Evolutionary conservation across 2,888 invertebrate genomes (phyloP).

Genomic region (Drosophila borealis): DNA sequence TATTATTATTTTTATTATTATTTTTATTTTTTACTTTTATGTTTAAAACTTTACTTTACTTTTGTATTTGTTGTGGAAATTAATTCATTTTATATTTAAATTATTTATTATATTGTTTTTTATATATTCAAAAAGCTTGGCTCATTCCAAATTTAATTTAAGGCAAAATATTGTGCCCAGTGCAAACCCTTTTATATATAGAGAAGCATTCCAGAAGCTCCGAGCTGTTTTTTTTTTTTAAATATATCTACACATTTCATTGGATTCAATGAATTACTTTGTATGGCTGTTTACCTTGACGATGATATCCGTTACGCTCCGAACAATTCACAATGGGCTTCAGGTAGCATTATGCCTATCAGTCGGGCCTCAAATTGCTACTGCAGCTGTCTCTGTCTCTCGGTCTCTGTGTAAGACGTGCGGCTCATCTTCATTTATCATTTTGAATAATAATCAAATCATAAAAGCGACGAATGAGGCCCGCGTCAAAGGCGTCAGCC

Average conservation of each 20-base stretch:
- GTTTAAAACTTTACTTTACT: too few species aligned
- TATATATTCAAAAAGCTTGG: too few species aligned
- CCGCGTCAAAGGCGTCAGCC: constrained; percentile 61
- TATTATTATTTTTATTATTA: too few species aligned
- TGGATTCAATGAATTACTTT: neutral
- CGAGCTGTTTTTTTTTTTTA: neutral
- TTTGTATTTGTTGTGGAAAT: neutral
- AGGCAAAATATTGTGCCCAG: too few species aligned
- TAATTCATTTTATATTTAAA: too few species aligned
- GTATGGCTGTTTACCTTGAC: constrained; percentile 5
- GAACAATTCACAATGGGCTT: constrained; percentile 16
- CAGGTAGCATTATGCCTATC: constrained; percentile 65
- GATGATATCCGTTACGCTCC: constrained; percentile 34
- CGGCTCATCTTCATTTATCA: constrained; percentile 78
- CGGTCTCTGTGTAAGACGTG: constrained; percentile 12
- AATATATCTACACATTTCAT: neutral
- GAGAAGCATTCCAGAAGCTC: too few species aligned
- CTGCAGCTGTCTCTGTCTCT: constrained; percentile 47
- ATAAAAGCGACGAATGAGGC: constrained; percentile 63
- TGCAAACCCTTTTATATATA: too few species aligned
- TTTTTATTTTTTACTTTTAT: too few species aligned
- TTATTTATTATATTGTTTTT: too few species aligned
- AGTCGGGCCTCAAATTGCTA: constrained; percentile 67
- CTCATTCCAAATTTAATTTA: too few species aligned
- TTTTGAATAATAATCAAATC: constrained; percentile 82